Evolutionary conservation across 2,797 vertebrate genomes (phyloP), one percentile per base, ranked within the genome.

Genomic region (Oryzias dopingdopingensis): DNA sequence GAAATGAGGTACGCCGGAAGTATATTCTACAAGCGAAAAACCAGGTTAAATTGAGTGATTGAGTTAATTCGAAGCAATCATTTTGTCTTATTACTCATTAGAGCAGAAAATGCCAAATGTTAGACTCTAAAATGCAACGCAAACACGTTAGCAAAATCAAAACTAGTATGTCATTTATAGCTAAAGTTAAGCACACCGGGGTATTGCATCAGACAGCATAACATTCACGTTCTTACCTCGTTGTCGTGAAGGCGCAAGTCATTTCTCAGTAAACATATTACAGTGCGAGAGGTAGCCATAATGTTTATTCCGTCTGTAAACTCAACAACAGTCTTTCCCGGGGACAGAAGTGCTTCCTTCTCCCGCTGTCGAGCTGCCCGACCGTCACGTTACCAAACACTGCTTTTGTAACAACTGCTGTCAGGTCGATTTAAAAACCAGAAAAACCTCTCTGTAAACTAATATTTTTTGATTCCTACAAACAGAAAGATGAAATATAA

Each of bases 231-330:
- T 47, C 70, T 72, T 80, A 93, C 93, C 92, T 93, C 90, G 16
- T 91, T 91, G 62, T 93, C 92, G 71, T 91, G 90, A 14, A 92
- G 70, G 4, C 92, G 88, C 56, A 92, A 37, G 78, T 93, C 91
- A 23, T 92, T 92, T 63, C 90, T 85, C 5, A 93, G 67, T 26
- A 92, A 76, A 75, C 82, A 93, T 41, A 92, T 88, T 0, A 92
- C 8, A 0, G 83, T 89, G 0, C 90, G 82, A 5, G 76, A 65
- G 4, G 76, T 4, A 1, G 84, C 84, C 91, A 92, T 89, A 0
- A 1, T 16, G 20, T 44, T 16, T 43, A 0, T 17, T 23, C 16
- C 32, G 3, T 2, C 12, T 8, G 0, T 40, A 4, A 59, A 32
- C 24, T 5, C 2, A n/a, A 6, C 37, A 1, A 1, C 29, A 12